Evolutionary conservation across 1,140 invertebrate species (phyloP), one percentile per base, ranked within the genome.

Genomic region (Hermatobates lingyangjiaoensis): DNA sequence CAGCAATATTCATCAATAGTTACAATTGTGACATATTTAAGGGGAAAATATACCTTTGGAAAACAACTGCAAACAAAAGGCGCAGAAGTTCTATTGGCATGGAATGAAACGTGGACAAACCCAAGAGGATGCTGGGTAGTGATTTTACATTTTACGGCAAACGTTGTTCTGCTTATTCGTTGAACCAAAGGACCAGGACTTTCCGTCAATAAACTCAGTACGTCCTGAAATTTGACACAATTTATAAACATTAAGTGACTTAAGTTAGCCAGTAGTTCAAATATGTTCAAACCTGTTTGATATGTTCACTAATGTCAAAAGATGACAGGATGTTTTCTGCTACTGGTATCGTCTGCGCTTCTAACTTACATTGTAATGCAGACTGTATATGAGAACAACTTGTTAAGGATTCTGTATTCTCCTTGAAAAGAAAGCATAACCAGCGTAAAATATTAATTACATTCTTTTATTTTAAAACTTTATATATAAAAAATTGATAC

Each of bases 131-230:
- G 75, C 58, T 79, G 78, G 1, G 74, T 68, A 51, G 73, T 75
- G 15, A 73, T 68, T 63, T 80, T 77, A 63, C 81, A 84, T 63
- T 80, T 83, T 0, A 86, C 80, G 38, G 77, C 82, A 76, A 87
- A 81, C 28, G 81, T 77, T 57, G 75, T 76, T 64, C 81, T 81
- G 1, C 81, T 81, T 23, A 86, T 76, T 59, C 81, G 71, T 62
- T 87, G 83, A 10, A 87, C 80, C 14, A 85, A 63, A 1, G 79
- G 76, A 21, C 77, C 78, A 21, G 73, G 68, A 12, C 73, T 76
- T 63, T 80, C 75, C 12, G 72, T 73, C 1, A 73, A 73, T 48
- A 83, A 58, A 21, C 74, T 59, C 72, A 74, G 79, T 18, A 85
- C 74, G 54, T 75, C 39, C 60, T 62, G 30, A 30, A 59, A 56